Percentiles rank a stretch among this genome's conserved stretches.
These are phyloP conservation scores for Squalus acanthias DNA, from an alignment of 2,797 vertebrate species.

Conservation along the genomic window DNA sequence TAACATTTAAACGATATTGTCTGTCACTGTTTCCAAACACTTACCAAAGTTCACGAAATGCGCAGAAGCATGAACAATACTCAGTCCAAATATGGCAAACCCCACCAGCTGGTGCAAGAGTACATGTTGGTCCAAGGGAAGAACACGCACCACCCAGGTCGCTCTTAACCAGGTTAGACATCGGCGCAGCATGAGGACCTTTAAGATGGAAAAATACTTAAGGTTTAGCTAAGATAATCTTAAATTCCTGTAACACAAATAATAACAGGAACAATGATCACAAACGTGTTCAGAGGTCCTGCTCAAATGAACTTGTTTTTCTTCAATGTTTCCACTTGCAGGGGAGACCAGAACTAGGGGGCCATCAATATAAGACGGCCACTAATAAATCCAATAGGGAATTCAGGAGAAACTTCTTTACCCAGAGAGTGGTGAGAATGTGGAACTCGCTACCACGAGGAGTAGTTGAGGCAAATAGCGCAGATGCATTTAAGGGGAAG, in stretches of 20 bases:
- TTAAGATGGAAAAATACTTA: not conserved
- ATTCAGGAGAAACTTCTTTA: no score
- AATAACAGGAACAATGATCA: not conserved
- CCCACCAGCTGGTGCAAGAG: slow-evolving; percentile 77
- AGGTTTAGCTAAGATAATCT: not conserved
- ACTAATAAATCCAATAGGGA: not conserved
- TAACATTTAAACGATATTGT: no score
- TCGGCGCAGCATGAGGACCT: slow-evolving; percentile 80
- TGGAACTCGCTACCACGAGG: no score
- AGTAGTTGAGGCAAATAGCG: no score
- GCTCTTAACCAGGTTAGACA: slow-evolving; percentile 73
- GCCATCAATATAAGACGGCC: no score
- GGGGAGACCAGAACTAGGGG: no score
- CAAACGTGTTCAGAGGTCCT: not conserved
- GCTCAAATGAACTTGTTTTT: not conserved
- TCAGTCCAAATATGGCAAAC: slow-evolving; percentile 61
- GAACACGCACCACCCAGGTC: slow-evolving; percentile 64
- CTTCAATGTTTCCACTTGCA: not conserved
- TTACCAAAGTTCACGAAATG: slow-evolving; percentile 76
- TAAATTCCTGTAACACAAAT: not conserved
- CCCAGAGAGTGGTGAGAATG: no score
- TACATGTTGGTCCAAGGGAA: slow-evolving; percentile 78
- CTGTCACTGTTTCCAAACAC: slow-evolving; percentile 28
- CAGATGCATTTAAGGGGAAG: no score
- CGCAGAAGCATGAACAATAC: slow-evolving; percentile 51